These are phyloP conservation scores for Mallotus villosus DNA, from an alignment of 2,797 vertebrate genomes.

Conservation along the genomic window DNA sequence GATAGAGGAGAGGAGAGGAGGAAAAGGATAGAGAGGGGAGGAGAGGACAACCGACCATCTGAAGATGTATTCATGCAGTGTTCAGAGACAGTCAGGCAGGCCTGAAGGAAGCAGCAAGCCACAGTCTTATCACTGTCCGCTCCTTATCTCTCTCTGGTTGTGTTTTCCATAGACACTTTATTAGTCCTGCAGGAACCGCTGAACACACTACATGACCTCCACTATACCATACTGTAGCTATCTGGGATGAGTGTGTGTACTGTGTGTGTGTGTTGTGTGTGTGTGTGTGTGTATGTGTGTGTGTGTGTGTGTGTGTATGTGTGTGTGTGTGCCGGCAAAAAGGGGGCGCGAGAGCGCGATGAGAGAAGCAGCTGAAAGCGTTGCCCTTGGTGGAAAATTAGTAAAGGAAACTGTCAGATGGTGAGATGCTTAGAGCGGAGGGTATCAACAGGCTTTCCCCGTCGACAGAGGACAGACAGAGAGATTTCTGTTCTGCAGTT, in stretches of 20 bases:
- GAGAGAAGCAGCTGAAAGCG: conserved; percentile 15
- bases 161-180: conserved; percentile 19
- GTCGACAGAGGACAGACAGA: conserved; percentile 4
- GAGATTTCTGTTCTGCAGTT: conserved; percentile 42
- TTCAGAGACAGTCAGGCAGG: conserved; percentile 12
- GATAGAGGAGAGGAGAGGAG: conserved; percentile 51
- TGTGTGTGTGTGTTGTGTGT: neutral
- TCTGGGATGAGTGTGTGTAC: neutral
- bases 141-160: conserved; percentile 36
- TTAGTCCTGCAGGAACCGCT: conserved; percentile 14
- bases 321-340: neutral
- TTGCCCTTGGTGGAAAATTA: conserved; percentile 19
- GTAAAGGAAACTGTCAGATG: neutral
- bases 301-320: neutral
- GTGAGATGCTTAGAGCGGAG: conserved; percentile 4
- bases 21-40: too few relatives aligned
- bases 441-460: conserved; percentile 25
- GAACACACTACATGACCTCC: conserved; percentile 43
- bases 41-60: too few relatives aligned
- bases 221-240: neutral
- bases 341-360: neutral
- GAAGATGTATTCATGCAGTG: neutral
- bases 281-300: neutral
- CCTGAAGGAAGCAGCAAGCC: conserved; percentile 30
- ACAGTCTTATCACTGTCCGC: conserved; percentile 27